These are phyloP conservation scores for Hydra vulgaris DNA, from an alignment of 30 jellyfish, hydroid and myxozoan genomes.

Conservation along the genomic window DNA sequence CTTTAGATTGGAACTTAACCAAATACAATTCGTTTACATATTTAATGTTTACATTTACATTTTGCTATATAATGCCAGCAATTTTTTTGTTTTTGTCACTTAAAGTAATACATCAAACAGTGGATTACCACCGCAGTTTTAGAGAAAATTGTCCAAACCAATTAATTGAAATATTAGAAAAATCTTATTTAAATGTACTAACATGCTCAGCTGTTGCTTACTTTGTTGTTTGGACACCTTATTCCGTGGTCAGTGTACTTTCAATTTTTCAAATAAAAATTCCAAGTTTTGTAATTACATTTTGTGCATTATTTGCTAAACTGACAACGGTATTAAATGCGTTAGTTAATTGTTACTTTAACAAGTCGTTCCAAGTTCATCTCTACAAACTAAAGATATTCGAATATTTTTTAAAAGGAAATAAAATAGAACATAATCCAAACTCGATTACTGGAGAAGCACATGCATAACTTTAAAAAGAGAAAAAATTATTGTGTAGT, in stretches of 20 bases:
- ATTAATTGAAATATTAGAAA: not conserved
- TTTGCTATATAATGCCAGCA: not conserved
- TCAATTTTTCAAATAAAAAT: not conserved
- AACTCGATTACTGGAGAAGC: not conserved
- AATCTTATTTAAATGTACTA: not conserved
- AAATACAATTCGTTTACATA: not conserved
- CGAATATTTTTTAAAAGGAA: not conserved
- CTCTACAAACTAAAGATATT: not conserved
- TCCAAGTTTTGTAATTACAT: not conserved
- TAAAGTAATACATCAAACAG: not conserved
- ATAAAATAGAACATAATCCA: not conserved
- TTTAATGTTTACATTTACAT: not conserved
- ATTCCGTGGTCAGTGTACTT: not conserved
- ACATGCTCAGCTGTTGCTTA: not conserved
- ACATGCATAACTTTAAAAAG: not conserved
- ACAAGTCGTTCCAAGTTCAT: not conserved
- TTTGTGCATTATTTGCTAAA: constrained; percentile 12
- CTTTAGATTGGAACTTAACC: constrained; percentile 6
- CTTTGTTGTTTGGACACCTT: constrained; percentile 13
- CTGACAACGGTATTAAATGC: constrained; percentile 8
- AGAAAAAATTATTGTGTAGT: too few species aligned
- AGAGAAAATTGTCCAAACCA: not conserved
- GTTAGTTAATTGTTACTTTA: not conserved
- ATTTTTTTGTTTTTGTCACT: not conserved
- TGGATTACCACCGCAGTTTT: not conserved